Base-by-base conservation (phyloP, 30 jellyfish, hydroid and myxozoan species). In the Aurelia sp. region DNA sequence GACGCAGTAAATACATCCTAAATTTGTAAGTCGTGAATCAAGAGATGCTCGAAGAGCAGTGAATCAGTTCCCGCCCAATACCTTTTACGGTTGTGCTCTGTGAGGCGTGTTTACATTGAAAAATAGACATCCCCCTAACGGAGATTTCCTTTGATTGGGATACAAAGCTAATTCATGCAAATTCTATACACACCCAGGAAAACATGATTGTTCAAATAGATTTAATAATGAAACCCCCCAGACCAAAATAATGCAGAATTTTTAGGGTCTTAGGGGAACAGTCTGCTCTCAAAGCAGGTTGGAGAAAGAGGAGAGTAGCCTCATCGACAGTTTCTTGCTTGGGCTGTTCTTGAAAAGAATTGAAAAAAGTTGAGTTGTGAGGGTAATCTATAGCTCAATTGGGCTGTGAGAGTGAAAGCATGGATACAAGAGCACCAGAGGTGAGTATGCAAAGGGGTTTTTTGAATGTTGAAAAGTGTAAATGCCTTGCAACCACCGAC, bases 71-170 rank as follows among this genome's bases (percentile, higher is more conserved):
- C 81, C 85, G 85, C 77, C 91, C 21, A 82, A 67, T 72, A 3
- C 93, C 93, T 72, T 84, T 84, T 84, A 84, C 93, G 93, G 93
- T 84, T 63, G 88, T 63, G 84, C 66, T 67, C 76, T 72, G 53
- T 24, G 88, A 73, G 93, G 93, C 70, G 93, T 84, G 93, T 84
- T 63, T 13, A 10, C 18, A 38, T 4, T 44, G 55, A 52, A 64
- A 35, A 15, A 21, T 61, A 40, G 93, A 74, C 21, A 59, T 84
- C 93, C 82, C 93, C 93, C 53, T 72, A 72, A 72, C 82, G 88
- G 80, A 4, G 20, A 75, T 68, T 24, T 61, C 74, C 76, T 60
- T 80, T 33, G 30, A 55, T 72, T 62, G 30, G 52, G 40, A 30
- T 8, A 82, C 74, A 82, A 82, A 15, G 76, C 78, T 62, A 61